Percentiles rank a stretch among this genome's conserved stretches.
These are phyloP conservation scores for Agrypnia vestita DNA, from an alignment of 1,140 invertebrate genomes.

Conservation along the genomic window DNA sequence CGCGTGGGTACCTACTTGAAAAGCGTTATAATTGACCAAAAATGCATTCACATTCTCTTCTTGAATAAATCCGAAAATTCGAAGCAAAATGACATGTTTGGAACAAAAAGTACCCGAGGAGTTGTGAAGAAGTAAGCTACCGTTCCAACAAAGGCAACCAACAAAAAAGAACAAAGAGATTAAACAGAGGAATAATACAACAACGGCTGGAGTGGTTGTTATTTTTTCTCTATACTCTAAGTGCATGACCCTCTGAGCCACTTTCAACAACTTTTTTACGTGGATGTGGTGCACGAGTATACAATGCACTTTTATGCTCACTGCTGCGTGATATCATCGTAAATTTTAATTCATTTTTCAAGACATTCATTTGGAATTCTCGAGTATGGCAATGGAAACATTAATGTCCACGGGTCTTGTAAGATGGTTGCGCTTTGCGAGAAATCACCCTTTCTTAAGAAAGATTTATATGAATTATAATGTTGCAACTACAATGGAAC, in stretches of 20 bases:
- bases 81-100: conserved; percentile 6
- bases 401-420: neutral
- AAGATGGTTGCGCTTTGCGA: neutral
- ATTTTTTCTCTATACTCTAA: conserved; percentile 21
- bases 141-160: conserved; percentile 1
- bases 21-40: neutral
- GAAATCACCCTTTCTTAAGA: neutral
- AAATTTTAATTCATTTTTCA: neutral
- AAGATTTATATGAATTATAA: neutral
- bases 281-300: neutral
- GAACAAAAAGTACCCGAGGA: neutral
- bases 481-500: conserved; percentile 24
- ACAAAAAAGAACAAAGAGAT: conserved; percentile 16
- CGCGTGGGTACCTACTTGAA: too few relatives aligned
- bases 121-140: neutral
- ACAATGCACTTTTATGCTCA: neutral
- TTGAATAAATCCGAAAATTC: neutral
- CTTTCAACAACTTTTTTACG: neutral
- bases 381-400: neutral
- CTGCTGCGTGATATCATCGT: neutral
- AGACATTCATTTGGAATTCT: neutral
- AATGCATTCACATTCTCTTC: neutral
- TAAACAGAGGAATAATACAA: conserved; percentile 19
- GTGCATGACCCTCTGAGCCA: conserved; percentile 25
- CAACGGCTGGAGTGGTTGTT: conserved; percentile 12